These are phyloP conservation scores for Lepilemur ruficaudatus DNA, from an alignment of 2,797 vertebrate species.

Conservation along the genomic window DNA sequence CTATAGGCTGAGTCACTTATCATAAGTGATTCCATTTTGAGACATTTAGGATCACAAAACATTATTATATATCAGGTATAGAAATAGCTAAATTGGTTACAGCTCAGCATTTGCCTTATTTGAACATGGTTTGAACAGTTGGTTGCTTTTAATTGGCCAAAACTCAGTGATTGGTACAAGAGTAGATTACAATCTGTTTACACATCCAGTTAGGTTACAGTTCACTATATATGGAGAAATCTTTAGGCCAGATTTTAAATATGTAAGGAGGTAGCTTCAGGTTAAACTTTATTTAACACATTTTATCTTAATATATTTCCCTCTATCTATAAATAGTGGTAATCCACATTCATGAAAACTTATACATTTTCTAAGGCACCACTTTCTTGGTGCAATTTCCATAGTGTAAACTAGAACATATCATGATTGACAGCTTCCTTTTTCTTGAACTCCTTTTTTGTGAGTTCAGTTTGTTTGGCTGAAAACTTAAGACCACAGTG, in stretches of 20 bases:
- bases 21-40: background rate
- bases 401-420: conserved; percentile 1
- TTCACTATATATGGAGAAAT: background rate
- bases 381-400: background rate
- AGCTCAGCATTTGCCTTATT: background rate
- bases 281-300: background rate
- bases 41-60: background rate
- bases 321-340: conserved; percentile 2
- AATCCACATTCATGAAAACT: conserved; percentile 32
- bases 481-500: background rate
- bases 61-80: background rate
- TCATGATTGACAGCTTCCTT: background rate
- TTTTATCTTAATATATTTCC: conserved; percentile 32
- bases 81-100: background rate
- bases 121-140: background rate
- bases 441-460: background rate
- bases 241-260: background rate
- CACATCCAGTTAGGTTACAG: background rate
- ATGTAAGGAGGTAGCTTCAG: background rate
- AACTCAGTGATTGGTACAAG: background rate
- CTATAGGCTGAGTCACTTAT: background rate
- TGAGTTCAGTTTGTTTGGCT: background rate
- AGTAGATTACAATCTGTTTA: background rate
- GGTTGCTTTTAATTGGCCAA: background rate
- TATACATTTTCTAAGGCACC: conserved; percentile 11